Conservation (phyloP, 2,797 vertebrate genomes). For the Tapera naevia region DNA sequence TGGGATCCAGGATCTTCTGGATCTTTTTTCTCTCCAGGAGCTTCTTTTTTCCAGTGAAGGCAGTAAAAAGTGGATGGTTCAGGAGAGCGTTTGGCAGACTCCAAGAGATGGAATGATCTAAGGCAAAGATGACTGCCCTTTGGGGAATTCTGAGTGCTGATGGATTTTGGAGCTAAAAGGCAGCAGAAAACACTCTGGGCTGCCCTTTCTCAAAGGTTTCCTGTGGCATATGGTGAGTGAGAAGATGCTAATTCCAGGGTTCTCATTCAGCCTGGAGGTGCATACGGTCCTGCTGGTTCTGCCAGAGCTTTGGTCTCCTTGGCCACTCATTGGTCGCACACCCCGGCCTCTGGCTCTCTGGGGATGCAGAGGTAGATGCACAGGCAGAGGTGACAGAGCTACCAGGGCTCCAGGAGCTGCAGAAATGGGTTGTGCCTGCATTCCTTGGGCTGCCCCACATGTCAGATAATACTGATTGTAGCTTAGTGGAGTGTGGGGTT, state of each 20-base stretch:
- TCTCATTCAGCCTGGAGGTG: fast-evolving
- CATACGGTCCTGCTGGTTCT: not conserved
- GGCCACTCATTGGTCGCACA: no score
- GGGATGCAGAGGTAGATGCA: fast-evolving
- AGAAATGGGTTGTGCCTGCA: fast-evolving
- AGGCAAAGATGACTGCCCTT: not conserved
- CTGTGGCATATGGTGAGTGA: not conserved
- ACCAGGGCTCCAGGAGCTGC: not conserved
- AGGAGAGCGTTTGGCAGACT: not conserved
- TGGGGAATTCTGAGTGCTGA: not conserved
- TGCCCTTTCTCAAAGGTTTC: not conserved
- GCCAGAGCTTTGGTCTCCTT: not conserved
- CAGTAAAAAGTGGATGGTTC: not conserved
- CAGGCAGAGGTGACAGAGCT: not conserved
- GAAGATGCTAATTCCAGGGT: not conserved
- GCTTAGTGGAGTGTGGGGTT: fast-evolving
- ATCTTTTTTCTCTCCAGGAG: not conserved
- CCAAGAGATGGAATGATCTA: not conserved
- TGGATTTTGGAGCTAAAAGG: not conserved
- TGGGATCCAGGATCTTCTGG: not conserved
- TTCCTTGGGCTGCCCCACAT: no score
- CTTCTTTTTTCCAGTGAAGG: not conserved
- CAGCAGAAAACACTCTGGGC: not conserved
- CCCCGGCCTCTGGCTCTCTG: not conserved
- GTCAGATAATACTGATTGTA: not conserved